Evolutionary conservation across 2,888 invertebrate genomes (phyloP).

Genomic region (Nysson spinosus): DNA sequence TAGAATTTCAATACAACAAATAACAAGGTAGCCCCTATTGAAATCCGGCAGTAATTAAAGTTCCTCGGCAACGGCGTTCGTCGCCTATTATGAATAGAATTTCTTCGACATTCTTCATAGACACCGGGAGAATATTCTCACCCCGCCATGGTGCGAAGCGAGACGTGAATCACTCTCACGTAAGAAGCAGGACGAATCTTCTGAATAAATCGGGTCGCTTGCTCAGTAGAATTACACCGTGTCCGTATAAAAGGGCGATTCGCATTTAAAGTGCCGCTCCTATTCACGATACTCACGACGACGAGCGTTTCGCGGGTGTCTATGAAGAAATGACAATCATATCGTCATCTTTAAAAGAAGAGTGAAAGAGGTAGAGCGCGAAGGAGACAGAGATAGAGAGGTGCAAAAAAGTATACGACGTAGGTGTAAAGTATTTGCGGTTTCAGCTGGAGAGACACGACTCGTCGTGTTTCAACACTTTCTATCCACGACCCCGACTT

Average conservation of each 20-base stretch:
- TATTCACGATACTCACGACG: conserved; percentile 34
- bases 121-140: conserved; percentile 27
- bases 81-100: conserved; percentile 30
- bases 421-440: conserved; percentile 11
- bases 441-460: not conserved
- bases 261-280: conserved; percentile 30
- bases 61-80: conserved; percentile 16
- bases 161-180: conserved; percentile 39
- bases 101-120: conserved; percentile 16
- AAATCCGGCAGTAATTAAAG: conserved; percentile 35
- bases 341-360: conserved; percentile 14
- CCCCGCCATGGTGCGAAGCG: conserved; percentile 2
- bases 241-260: conserved; percentile 32
- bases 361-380: not conserved
- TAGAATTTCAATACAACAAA: conserved; percentile 13
- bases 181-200: conserved; percentile 39
- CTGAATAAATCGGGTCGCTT: conserved; percentile 52
- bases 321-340: conserved; percentile 45
- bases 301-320: conserved; percentile 15
- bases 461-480: conserved; percentile 13
- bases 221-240: conserved; percentile 41
- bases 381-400: not conserved
- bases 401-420: not conserved
- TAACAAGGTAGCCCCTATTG: conserved; percentile 13
- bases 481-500: conserved; percentile 11